phyloP scores from a whole-genome alignment of 2,888 invertebrate species.

The Thysanoteuthis rhombus region DNA sequence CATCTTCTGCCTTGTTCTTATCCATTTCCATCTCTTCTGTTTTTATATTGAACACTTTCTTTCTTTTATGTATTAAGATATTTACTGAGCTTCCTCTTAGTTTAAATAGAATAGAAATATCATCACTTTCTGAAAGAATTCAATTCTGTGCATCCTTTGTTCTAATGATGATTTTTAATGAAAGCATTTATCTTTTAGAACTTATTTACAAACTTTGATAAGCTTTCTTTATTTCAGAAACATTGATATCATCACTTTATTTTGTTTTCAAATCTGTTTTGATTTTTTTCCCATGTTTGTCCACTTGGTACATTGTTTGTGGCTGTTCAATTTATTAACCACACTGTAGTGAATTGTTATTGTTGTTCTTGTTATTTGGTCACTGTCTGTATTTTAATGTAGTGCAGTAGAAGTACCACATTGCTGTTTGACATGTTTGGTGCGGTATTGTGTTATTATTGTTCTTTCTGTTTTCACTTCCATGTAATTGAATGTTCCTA shows the following conservation, averaged over 20 bases:
- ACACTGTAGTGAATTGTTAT: neutral
- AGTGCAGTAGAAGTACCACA: conserved; percentile 27
- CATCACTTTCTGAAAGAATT: neutral
- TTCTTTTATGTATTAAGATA: too few relatives aligned
- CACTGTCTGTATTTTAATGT: conserved; percentile 17
- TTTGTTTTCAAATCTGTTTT: neutral
- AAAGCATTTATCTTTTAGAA: neutral
- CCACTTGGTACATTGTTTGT: neutral
- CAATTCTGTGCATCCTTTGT: neutral
- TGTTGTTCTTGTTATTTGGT: conserved; percentile 1
- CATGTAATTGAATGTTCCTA: neutral
- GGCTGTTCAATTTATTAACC: neutral
- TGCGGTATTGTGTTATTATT: neutral
- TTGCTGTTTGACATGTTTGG: conserved; percentile 1
- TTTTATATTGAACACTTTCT: neutral
- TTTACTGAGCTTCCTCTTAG: neutral
- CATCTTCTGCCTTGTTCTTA: neutral
- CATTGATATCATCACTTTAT: neutral
- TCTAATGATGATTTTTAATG: neutral
- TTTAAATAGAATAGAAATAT: neutral
- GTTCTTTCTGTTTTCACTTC: neutral
- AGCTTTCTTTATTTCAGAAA: neutral
- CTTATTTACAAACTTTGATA: neutral
- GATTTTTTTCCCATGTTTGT: neutral
- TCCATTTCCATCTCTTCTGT: neutral